A percentile compares a stretch with the other conserved stretches of the same genome.
These are phyloP conservation scores for Columba guinea DNA, from an alignment of 2,797 vertebrate genomes.

Conservation along the genomic window DNA sequence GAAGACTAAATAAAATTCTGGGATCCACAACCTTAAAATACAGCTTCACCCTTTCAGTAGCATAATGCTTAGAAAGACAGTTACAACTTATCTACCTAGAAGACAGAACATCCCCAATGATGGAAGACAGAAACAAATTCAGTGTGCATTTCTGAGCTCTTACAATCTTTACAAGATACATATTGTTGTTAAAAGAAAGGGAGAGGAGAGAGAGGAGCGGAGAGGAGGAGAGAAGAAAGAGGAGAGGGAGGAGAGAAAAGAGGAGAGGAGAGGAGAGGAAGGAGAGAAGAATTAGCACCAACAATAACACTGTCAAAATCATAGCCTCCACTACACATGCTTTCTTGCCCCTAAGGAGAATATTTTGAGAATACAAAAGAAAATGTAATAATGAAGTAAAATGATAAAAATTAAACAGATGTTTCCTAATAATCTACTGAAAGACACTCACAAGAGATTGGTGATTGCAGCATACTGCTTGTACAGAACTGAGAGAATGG, in stretches of 20 bases:
- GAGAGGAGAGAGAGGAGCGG: no score
- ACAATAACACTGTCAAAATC: background rate
- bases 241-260: no score
- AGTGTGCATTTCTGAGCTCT: background rate
- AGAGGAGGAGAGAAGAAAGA: no score
- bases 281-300: background rate
- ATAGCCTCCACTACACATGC: background rate
- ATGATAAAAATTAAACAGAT: constrained; percentile 21
- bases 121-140: background rate
- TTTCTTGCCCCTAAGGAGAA: background rate
- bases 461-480: background rate
- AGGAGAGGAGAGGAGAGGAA: no score
- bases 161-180: background rate
- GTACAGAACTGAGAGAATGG: background rate
- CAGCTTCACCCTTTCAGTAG: background rate
- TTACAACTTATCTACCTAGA: background rate
- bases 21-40: background rate
- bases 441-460: background rate
- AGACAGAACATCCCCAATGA: background rate
- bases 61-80: background rate
- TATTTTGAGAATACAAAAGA: background rate
- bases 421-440: constrained; percentile 14
- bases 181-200: background rate
- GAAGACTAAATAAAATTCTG: background rate
- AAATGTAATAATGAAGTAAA: background rate